phyloP scores from a whole-genome alignment of 2,797 vertebrate species.

The Pangasius macronema region DNA sequence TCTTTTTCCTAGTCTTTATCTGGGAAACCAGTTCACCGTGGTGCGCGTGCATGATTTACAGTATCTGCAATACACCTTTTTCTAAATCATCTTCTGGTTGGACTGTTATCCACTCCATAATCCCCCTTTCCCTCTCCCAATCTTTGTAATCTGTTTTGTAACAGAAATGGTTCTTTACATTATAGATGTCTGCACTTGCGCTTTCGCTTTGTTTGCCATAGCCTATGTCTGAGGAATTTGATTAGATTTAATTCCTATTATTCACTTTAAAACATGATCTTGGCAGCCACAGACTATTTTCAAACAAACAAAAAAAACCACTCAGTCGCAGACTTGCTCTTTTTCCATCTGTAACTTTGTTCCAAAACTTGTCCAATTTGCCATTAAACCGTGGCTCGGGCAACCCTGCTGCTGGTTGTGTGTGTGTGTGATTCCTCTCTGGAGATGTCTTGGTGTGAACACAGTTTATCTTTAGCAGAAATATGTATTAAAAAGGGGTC shows the following conservation, averaged over 20 bases:
- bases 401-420: not conserved
- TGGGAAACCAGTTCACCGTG: not conserved
- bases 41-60: not conserved
- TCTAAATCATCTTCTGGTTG: not conserved
- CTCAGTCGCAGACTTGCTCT: not conserved
- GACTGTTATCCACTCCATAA: not conserved
- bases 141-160: not conserved
- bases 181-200: not conserved
- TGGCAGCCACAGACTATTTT: not conserved
- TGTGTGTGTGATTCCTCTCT: not conserved
- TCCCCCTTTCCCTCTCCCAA: not conserved
- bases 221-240: not conserved
- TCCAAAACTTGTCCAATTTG: not conserved
- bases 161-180: not conserved
- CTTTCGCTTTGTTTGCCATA: not conserved
- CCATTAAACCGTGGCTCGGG: not conserved
- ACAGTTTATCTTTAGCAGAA: not conserved
- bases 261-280: not conserved
- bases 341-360: not conserved
- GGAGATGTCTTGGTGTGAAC: not conserved
- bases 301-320: not conserved
- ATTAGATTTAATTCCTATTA: not conserved
- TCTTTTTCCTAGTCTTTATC: not conserved
- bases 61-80: not conserved
- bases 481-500: not conserved